Evolutionary conservation across 64 coral and sea anemone genomes (phyloP).

Genomic region (Anthopleura sola): DNA sequence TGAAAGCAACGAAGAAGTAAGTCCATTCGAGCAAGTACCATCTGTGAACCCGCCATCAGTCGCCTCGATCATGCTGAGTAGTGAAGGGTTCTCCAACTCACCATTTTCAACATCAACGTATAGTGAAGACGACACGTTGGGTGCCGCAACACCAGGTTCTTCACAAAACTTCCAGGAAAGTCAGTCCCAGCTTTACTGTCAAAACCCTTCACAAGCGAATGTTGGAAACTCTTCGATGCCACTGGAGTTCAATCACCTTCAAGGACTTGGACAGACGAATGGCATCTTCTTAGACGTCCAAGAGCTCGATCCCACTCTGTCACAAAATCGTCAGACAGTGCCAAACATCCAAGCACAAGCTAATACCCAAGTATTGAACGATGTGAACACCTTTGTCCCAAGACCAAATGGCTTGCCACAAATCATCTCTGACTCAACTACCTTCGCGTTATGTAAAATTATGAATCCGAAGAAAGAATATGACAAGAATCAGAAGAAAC

Average conservation of each 20-base stretch:
- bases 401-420: not conserved
- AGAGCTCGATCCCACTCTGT: not conserved
- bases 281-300: not conserved
- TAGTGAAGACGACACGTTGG: not conserved
- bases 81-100: not conserved
- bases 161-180: not conserved
- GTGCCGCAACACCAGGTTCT: not conserved
- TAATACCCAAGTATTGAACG: not conserved
- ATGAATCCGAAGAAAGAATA: constrained; percentile 49
- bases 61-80: not conserved
- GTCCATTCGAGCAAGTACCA: not conserved
- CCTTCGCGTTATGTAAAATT: constrained; percentile 17
- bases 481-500: constrained; percentile 55
- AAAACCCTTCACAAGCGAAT: not conserved
- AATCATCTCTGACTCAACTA: not conserved
- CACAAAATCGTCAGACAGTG: not conserved
- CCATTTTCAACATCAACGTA: not conserved
- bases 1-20: not conserved
- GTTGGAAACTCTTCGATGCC: not conserved
- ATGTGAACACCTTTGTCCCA: not conserved
- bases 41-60: not conserved
- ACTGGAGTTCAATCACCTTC: not conserved
- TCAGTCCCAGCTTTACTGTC: not conserved
- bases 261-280: not conserved
- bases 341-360: not conserved